Evolutionary conservation across 1,140 invertebrate genomes (phyloP), one percentile per base, ranked within the genome.

Genomic region (Tetragnatha versicolor): DNA sequence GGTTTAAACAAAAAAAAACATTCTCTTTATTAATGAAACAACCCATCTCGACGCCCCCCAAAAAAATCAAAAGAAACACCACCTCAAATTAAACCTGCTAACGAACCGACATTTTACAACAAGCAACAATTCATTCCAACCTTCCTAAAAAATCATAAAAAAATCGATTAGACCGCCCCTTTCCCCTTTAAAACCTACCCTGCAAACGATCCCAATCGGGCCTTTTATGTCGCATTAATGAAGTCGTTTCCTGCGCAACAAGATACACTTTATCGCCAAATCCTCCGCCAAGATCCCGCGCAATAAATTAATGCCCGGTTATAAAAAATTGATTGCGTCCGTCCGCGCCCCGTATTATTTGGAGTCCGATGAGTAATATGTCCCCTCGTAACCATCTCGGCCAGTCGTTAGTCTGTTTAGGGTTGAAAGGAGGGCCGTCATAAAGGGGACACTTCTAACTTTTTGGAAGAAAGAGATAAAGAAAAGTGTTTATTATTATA

Each of bases 311-410:
- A 60, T 73, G 35, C 37, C 12, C 22, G 69, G 69, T 58, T 73
- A 60, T 73, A 73, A 73, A 73, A 73, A 73, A 73, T 73, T 73
- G 69, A 73, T 73, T 73, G 39, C 69, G 69, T 73, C 69, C 51
- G 51, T 60, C 25, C 37, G 39, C 39, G 66, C 29, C 33, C 35
- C 35, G 33, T 53, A 58, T 73, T 58, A 73, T 73, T 60, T 60
- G 69, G 45, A 37, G 69, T 42, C 47, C 69, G 51, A 73, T 73
- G 69, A 73, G 69, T 60, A 73, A 73, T 73, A 73, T 45, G 51
- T 60, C 69, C 39, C 51, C 33, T 60, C 69, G 69, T 73, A 73
- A 73, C 69, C 33, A 29, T 58, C 45, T 25, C 49, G 14, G 55
- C 7, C 51, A 55, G 49, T 73, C 69, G 69, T 73, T 73, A 73